Evolutionary conservation across 2,888 invertebrate species (phyloP).

Genomic region (Drosophila maculinotata): DNA sequence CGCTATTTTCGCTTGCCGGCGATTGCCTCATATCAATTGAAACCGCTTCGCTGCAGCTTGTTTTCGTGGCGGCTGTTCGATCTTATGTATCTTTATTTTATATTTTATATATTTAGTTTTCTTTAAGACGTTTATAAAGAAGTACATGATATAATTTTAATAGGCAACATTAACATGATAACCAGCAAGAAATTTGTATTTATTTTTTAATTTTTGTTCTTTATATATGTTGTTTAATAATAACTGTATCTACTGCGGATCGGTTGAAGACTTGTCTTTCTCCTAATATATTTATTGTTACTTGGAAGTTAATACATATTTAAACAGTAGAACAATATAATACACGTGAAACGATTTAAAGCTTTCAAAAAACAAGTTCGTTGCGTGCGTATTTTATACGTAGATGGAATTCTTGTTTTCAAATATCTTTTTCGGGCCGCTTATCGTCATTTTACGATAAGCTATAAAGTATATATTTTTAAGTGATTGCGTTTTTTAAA

Average conservation of each 20-base stretch:
- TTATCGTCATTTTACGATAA: slow-evolving; percentile 6
- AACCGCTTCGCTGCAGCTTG: slow-evolving; percentile 42
- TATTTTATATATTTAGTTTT: slow-evolving; percentile 10
- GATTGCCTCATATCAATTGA: slow-evolving; percentile 64
- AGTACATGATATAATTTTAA: too few relatives aligned
- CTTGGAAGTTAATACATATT: neutral
- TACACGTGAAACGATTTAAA: slow-evolving; percentile 4
- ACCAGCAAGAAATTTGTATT: too few relatives aligned
- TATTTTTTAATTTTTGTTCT: neutral
- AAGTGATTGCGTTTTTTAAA: neutral
- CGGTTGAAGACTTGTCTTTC: slow-evolving; percentile 1
- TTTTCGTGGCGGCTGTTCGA: slow-evolving; percentile 24
- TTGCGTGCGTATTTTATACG: slow-evolving; percentile 24
- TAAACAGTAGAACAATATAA: neutral
- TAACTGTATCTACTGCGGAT: slow-evolving; percentile 5
- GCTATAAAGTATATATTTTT: slow-evolving; percentile 13
- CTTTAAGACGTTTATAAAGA: neutral
- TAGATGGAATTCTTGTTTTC: slow-evolving; percentile 20
- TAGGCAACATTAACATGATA: too few relatives aligned
- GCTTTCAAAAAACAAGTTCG: slow-evolving; percentile 53
- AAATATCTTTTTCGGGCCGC: slow-evolving; percentile 14
- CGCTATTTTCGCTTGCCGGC: slow-evolving; percentile 49
- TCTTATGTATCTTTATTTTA: slow-evolving; percentile 23
- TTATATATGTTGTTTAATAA: neutral
- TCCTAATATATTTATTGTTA: slow-evolving; percentile 9